A percentile compares a stretch with the other conserved stretches of the same genome.
phyloP scores from a whole-genome alignment of 2,113 vertebrate species.

The Falcunculus frontatus region DNA sequence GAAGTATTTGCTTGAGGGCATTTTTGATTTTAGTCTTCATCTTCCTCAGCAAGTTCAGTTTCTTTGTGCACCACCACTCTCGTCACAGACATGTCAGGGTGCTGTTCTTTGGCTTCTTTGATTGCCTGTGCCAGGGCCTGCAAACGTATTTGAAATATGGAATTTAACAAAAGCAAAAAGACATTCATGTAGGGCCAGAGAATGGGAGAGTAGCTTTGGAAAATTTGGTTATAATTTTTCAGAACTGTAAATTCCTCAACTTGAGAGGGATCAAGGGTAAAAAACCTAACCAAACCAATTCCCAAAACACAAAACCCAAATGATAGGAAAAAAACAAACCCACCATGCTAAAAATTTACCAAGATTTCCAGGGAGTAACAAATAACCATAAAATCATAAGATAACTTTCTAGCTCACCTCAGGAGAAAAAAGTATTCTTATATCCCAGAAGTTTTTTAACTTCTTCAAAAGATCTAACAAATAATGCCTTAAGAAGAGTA shows the following conservation, averaged over 20 bases:
- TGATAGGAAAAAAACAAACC: rapidly evolving
- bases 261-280: not conserved
- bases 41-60: conserved; percentile 91
- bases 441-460: not conserved
- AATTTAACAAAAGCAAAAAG: not conserved
- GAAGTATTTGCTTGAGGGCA: not conserved
- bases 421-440: not conserved
- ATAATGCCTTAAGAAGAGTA: not conserved
- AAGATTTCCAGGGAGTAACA: not conserved
- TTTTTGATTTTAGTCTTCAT: conserved; percentile 74
- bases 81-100: conserved; percentile 99
- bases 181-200: not conserved
- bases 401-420: not conserved
- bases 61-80: conserved; percentile 98
- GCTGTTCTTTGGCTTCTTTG: conserved; percentile 98
- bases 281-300: not conserved
- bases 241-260: not conserved
- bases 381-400: not conserved
- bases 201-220: not conserved
- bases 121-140: conserved; percentile 98
- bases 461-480: not conserved
- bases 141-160: not conserved
- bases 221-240: not conserved
- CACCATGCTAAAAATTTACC: not conserved
- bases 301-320: not conserved